These are phyloP conservation scores for Patella pellucida DNA, from an alignment of 2,888 invertebrate genomes.

Conservation along the genomic window DNA sequence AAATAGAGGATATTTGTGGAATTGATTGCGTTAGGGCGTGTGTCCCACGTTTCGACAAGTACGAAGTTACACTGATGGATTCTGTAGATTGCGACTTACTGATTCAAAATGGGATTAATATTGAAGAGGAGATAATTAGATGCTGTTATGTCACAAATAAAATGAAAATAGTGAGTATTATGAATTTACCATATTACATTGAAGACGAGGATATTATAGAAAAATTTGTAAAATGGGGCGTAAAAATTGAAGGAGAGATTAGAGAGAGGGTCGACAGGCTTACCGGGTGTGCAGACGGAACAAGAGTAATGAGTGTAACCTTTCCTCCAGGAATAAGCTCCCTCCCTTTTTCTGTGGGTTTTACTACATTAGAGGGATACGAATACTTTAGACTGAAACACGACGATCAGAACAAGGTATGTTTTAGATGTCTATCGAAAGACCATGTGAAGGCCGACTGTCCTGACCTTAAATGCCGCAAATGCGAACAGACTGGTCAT, in stretches of 20 bases:
- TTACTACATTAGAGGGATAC: neutral
- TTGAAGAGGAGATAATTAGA: neutral
- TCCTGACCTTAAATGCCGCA: neutral
- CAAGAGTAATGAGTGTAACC: neutral
- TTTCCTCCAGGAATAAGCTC: neutral
- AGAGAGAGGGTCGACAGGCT: neutral
- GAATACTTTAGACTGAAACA: neutral
- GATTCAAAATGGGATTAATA: neutral
- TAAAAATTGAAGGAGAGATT: neutral
- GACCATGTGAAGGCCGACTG: neutral
- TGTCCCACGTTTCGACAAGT: neutral
- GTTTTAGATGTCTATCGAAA: neutral
- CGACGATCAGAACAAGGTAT: neutral
- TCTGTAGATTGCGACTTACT: neutral
- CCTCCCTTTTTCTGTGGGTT: neutral
- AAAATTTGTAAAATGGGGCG: neutral
- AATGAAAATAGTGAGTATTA: neutral
- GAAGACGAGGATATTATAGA: neutral
- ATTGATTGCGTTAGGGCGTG: neutral
- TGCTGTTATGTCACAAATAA: neutral
- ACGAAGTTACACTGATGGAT: neutral
- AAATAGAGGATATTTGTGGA: neutral
- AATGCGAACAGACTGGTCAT: neutral
- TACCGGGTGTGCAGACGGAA: neutral
- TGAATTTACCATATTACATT: neutral